phyloP scores from a whole-genome alignment of 1,140 invertebrate species.

The Gryon sp. region DNA sequence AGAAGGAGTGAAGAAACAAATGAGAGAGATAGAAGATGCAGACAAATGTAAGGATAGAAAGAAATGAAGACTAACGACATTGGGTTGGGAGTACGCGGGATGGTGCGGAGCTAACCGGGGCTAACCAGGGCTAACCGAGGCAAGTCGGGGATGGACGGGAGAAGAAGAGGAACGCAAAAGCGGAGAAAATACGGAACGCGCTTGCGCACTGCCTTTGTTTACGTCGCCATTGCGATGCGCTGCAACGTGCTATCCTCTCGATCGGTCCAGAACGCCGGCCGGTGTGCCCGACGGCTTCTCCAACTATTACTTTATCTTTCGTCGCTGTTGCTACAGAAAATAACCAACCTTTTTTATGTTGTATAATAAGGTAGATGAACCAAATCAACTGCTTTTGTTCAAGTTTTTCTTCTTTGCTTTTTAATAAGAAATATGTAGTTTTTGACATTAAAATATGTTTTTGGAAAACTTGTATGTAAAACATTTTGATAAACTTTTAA shows the following conservation, averaged over 20 bases:
- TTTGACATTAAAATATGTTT: too few species aligned
- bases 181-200: slow-evolving; percentile 54
- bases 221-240: slow-evolving; percentile 70
- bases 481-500: too few species aligned
- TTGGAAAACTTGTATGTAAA: too few species aligned
- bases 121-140: slow-evolving; percentile 35
- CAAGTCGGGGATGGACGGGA: slow-evolving; percentile 20
- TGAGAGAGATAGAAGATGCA: slow-evolving; percentile 11
- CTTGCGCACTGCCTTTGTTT: slow-evolving; percentile 74
- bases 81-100: too few species aligned
- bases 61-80: too few species aligned
- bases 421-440: background rate
- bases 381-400: too few species aligned
- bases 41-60: too few species aligned
- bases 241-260: slow-evolving; percentile 54
- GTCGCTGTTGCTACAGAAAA: slow-evolving; percentile 14
- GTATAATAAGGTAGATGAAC: too few species aligned
- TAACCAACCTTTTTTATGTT: background rate
- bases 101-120: slow-evolving; percentile 27
- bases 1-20: background rate
- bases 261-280: slow-evolving; percentile 55
- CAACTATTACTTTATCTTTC: slow-evolving; percentile 47
- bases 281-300: slow-evolving; percentile 39
- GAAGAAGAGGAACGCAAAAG: slow-evolving; percentile 11
- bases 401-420: background rate